A percentile compares a stretch with the other conserved stretches of the same genome.
Evolutionary conservation across 2,113 vertebrate species (phyloP).

Genomic region (Petrocephalus microphthalmus): DNA sequence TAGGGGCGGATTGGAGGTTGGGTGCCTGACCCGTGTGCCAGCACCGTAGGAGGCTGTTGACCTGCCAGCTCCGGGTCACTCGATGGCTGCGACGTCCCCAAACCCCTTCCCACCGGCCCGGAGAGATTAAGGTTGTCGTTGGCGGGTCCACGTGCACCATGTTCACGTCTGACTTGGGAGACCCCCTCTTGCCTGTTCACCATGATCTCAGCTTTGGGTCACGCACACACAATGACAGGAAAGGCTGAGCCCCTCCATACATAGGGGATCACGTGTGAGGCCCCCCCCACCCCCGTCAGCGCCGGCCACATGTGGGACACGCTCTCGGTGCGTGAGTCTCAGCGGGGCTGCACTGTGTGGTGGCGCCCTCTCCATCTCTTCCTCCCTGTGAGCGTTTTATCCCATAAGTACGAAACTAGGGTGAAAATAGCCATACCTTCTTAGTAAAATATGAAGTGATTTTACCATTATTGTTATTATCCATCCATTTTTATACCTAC

Average conservation of each 20-base stretch:
- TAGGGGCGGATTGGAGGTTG: background rate
- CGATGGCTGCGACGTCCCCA: background rate
- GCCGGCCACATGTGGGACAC: conserved; percentile 14
- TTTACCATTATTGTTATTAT: background rate
- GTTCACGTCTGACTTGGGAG: conserved; percentile 32
- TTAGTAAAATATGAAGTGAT: background rate
- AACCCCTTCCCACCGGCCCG: background rate
- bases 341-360: background rate
- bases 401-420: background rate
- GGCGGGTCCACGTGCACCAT: conserved; percentile 22
- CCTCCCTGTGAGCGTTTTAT: background rate
- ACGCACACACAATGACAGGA: conserved; percentile 60
- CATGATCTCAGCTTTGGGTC: background rate
- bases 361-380: background rate
- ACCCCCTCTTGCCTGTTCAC: background rate
- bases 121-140: background rate
- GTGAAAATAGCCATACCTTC: background rate
- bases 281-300: background rate
- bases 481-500: background rate
- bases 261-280: conserved; percentile 50
- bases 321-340: conserved; percentile 21
- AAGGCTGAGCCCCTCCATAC: conserved; percentile 54
- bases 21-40: background rate
- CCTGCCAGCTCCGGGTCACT: background rate
- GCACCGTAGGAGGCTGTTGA: background rate